Evolutionary conservation across 2,797 vertebrate genomes (phyloP).

Genomic region (Sebastes elongatus): DNA sequence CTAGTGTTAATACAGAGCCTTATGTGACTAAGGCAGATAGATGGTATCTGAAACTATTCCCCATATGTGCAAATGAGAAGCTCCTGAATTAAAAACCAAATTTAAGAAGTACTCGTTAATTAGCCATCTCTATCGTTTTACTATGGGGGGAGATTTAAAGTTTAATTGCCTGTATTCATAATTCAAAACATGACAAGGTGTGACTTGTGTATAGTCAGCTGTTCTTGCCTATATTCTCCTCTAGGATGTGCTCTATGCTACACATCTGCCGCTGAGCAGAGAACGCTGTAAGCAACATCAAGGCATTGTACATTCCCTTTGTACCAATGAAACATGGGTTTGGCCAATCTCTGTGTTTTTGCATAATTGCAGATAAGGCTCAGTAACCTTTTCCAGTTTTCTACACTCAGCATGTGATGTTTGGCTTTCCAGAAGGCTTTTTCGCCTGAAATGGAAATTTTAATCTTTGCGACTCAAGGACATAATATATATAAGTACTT

Average conservation of each 20-base stretch:
- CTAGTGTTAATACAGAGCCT: conserved; percentile 12
- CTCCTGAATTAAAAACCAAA: conserved; percentile 50
- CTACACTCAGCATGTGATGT: conserved; percentile 68
- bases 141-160: conserved; percentile 58
- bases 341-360: conserved; percentile 68
- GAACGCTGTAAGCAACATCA: conserved; percentile 60
- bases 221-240: conserved; percentile 59
- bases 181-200: conserved; percentile 60
- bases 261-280: conserved; percentile 22
- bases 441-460: conserved; percentile 69
- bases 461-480: conserved; percentile 75
- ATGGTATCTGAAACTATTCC: conserved; percentile 29
- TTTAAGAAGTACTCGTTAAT: conserved; percentile 47
- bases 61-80: conserved; percentile 36
- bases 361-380: conserved; percentile 81
- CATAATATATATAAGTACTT: conserved; percentile 76
- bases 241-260: conserved; percentile 70
- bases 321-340: conserved; percentile 54
- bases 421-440: conserved; percentile 62
- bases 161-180: conserved; percentile 69
- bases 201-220: conserved; percentile 62
- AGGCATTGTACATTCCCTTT: conserved; percentile 63
- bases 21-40: conserved; percentile 21
- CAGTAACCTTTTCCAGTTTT: conserved; percentile 77
- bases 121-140: conserved; percentile 50